Evolutionary conservation across 2,888 invertebrate genomes (phyloP), one percentile per base, ranked within the genome.

Genomic region (Sepiola atlantica): DNA sequence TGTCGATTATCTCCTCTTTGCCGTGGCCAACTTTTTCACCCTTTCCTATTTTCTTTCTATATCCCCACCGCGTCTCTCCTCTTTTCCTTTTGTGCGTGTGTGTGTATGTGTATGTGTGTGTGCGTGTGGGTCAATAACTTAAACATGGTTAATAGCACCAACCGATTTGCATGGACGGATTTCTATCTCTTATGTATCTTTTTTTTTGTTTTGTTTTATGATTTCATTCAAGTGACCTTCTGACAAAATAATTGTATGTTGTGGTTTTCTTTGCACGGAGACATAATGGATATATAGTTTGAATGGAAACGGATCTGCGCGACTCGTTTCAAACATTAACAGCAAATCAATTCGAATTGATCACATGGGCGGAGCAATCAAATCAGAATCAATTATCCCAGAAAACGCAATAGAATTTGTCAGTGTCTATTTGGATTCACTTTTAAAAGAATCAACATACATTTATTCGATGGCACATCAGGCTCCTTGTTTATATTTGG

Each of bases 321-420:
- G 77, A 77, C 77, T 77, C n/a, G 77, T 77, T 77, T 77, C n/a
- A 77, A n/a, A 77, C 77, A 18, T 77, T 77, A 77, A 77, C 77
- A 12, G n/a, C 77, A 77, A 77, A 77, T 77, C n/a, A 77, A n/a
- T 77, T 16, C 77, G 14, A 18, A 77, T n/a, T 77, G 16, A 77
- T 77, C n/a, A 77, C n/a, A n/a, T 16, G 12, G 77, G 14, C 28
- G n/a, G 77, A 77, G 77, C 10, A 77, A 77, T 77, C n/a, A 77
- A 77, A 77, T 32, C 2, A 32, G n/a, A 32, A 77, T 77, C 77
- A 77, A 77, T 77, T 77, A 77, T 77, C 77, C n/a, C 10, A 14
- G n/a, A 16, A 4, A 77, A 16, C 77, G n/a, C n/a, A 77, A 77
- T 77, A 77, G n/a, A 77, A 77, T 16, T 45, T 77, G 77, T n/a